Conservation (phyloP, 2,888 invertebrate species). For the Carabus problematicus region DNA sequence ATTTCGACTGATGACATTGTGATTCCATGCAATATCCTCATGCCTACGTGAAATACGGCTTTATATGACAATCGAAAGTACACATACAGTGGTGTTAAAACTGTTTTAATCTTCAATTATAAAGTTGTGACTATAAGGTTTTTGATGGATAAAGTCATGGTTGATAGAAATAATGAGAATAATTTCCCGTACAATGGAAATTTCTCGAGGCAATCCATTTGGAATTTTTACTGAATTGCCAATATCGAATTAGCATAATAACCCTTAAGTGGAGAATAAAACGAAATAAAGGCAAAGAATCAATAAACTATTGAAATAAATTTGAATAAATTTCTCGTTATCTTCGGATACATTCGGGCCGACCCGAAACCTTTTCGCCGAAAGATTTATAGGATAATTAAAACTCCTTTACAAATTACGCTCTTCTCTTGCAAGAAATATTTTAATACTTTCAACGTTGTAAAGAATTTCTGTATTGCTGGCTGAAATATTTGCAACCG, state of each 20-base stretch:
- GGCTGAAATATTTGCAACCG: constrained; percentile 9
- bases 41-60: constrained; percentile 13
- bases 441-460: constrained; percentile 28
- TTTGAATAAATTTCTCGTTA: constrained; percentile 24
- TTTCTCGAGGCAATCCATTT: not conserved
- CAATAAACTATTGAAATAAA: constrained; percentile 14
- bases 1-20: constrained; percentile 43
- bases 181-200: no score
- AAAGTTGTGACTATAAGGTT: not conserved
- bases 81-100: constrained; percentile 19
- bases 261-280: constrained; percentile 1
- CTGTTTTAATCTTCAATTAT: constrained; percentile 3
- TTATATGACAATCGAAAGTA: constrained; percentile 15
- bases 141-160: no score
- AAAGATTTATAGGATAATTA: constrained; percentile 33
- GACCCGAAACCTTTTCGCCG: not conserved
- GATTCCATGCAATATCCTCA: constrained; percentile 36
- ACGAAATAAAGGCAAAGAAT: not conserved
- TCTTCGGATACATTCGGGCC: constrained; percentile 2
- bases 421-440: constrained; percentile 10
- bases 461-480: constrained; percentile 24
- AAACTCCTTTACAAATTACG: constrained; percentile 36
- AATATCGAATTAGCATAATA: not conserved
- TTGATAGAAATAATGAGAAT: no score
- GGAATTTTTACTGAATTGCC: no score